phyloP scores from a whole-genome alignment of 1,140 invertebrate genomes.

The Acromyrmex heyeri region DNA sequence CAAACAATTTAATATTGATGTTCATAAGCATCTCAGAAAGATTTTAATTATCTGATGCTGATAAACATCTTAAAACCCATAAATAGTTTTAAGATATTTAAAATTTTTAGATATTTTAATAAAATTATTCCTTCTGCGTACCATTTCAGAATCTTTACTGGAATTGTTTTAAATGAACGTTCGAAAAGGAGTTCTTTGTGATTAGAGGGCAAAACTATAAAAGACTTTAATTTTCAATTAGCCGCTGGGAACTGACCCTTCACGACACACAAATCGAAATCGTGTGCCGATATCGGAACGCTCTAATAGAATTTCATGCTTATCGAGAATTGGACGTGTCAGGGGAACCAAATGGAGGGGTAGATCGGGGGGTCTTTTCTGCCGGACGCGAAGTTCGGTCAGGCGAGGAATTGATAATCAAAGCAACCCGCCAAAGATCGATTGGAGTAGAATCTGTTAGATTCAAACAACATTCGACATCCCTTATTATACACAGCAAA shows the following conservation, averaged over 20 bases:
- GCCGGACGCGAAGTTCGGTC: constrained; percentile 64
- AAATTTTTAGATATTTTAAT: no score
- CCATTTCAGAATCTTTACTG: neutral
- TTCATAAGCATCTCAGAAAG: no score
- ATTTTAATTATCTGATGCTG: no score
- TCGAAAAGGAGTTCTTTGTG: constrained; percentile 39
- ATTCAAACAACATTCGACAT: neutral
- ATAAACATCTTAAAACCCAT: no score
- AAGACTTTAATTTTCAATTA: constrained; percentile 68
- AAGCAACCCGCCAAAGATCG: constrained; percentile 45
- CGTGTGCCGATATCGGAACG: constrained; percentile 5
- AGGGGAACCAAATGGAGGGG: neutral
- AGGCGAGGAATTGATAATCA: constrained; percentile 77
- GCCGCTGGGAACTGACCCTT: constrained; percentile 72
- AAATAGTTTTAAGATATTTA: no score
- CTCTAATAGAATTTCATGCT: constrained; percentile 75
- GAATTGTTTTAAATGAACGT: constrained; percentile 67
- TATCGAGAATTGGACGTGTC: constrained; percentile 60
- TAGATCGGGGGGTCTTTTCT: constrained; percentile 10
- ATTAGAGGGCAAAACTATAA: constrained; percentile 21
- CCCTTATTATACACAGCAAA: neutral
- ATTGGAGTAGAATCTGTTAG: constrained; percentile 29
- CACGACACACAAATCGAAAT: constrained; percentile 72
- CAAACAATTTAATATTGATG: no score
- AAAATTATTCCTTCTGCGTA: no score